phyloP scores from a whole-genome alignment of 2,888 invertebrate species.

The Tanypteryx hageni region DNA sequence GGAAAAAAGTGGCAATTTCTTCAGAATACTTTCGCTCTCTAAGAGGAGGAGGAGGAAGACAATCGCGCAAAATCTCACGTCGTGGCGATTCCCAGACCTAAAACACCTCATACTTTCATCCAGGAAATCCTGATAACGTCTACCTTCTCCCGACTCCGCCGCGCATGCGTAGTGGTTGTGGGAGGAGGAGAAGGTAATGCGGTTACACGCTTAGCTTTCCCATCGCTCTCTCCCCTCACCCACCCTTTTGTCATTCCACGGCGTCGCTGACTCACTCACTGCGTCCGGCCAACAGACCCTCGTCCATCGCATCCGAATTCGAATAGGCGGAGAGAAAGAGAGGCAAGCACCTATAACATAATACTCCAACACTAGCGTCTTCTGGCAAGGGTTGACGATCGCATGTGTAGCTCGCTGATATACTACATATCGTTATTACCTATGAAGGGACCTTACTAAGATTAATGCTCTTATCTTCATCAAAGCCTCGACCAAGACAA shows the following conservation, averaged over 20 bases:
- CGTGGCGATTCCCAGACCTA: background rate
- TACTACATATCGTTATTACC: no score
- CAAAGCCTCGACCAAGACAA: no score
- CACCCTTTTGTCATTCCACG: slow-evolving; percentile 39
- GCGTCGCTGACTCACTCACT: slow-evolving; percentile 48
- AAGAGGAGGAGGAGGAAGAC: no score
- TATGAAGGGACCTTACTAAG: no score
- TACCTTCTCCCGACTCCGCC: background rate
- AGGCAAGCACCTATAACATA: background rate
- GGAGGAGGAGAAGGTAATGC: background rate
- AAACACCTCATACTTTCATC: slow-evolving; percentile 12
- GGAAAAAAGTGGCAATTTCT: no score
- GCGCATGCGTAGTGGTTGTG: background rate
- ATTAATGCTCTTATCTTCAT: no score
- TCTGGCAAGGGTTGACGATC: no score
- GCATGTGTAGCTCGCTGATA: no score
- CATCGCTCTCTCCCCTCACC: slow-evolving; percentile 66
- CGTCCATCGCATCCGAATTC: slow-evolving; percentile 69
- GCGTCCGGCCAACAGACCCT: slow-evolving; percentile 41
- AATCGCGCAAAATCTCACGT: background rate
- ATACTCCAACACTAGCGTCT: no score
- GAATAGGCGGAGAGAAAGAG: slow-evolving; percentile 69
- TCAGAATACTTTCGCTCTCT: no score
- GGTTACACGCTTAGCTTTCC: slow-evolving; percentile 64
- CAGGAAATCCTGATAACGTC: slow-evolving; percentile 10